Percentiles rank a stretch among this genome's conserved stretches.
These are phyloP conservation scores for Pan troglodytes DNA, from an alignment of 2,113 vertebrate genomes.

Conservation along the genomic window NHGRI_mPanTro3-v2.1_pri NC_072398.2:45869501-45870000, in stretches of 20 bases:
- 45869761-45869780: not conserved
- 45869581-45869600: not conserved
- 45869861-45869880: not conserved
- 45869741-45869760: not conserved
- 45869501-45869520: not conserved
- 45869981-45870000: not conserved
- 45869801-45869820: not conserved
- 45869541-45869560: no score
- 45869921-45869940: not conserved
- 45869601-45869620: not conserved
- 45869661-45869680: not conserved
- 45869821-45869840: not conserved
- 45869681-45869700: not conserved
- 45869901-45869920: not conserved
- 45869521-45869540: not conserved
- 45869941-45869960: not conserved
- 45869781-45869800: not conserved
- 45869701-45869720: not conserved
- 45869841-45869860: not conserved
- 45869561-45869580: not conserved
- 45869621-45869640: not conserved
- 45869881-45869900: not conserved
- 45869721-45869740: not conserved
- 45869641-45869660: not conserved
- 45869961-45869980: conserved; percentile 13